phyloP scores from a whole-genome alignment of 2,888 invertebrate genomes.

The Polietes domitor region DNA sequence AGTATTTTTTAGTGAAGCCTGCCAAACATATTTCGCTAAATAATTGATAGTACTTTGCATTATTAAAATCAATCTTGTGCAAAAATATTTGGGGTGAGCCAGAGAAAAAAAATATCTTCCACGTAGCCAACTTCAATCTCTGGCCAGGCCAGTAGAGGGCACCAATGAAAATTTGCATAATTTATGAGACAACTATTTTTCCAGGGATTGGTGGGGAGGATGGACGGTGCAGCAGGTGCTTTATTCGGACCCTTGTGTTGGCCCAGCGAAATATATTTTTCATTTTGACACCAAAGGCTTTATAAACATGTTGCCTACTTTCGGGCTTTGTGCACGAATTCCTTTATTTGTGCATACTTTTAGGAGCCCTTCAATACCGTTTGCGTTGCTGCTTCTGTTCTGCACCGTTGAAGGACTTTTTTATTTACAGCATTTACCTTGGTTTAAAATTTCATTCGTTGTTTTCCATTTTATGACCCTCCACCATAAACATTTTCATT shows the following conservation, averaged over 20 bases:
- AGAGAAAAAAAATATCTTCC: not conserved
- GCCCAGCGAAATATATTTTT: not conserved
- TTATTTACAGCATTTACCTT: not conserved
- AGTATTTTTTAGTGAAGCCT: not conserved
- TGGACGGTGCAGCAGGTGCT: not conserved
- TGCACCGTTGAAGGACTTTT: not conserved
- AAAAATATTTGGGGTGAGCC: no score
- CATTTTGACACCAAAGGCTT: not conserved
- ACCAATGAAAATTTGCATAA: constrained; percentile 5
- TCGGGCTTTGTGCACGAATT: not conserved
- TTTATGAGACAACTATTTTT: not conserved
- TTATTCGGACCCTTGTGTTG: not conserved
- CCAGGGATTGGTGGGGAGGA: not conserved
- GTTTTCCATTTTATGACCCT: not conserved
- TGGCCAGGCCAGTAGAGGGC: not conserved
- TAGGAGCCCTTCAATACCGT: not conserved
- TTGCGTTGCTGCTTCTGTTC: not conserved
- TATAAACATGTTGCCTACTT: not conserved
- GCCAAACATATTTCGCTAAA: not conserved
- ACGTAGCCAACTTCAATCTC: not conserved
- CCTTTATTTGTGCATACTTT: not conserved
- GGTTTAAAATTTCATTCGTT: not conserved
- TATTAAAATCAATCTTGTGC: constrained; percentile 7
- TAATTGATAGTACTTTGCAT: not conserved
- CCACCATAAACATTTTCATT: not conserved